Conservation (phyloP, 92 coral and sea anemone genomes). For the Virgularia gustaviana region DNA sequence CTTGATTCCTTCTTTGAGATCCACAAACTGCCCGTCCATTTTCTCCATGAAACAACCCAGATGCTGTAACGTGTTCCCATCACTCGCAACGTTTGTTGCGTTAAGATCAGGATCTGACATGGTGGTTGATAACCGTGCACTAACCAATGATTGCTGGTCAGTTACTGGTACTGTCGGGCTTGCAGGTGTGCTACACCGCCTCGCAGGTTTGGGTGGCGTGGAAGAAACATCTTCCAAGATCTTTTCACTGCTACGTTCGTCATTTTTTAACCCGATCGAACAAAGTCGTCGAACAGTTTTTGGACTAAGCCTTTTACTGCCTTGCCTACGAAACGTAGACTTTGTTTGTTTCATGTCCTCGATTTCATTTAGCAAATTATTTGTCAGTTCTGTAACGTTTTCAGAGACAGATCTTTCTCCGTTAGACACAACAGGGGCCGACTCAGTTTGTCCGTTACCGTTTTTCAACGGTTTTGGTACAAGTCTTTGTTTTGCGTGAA, state of each 20-base stretch:
- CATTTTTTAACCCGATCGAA: constrained; percentile 46
- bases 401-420: neutral
- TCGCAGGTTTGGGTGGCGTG: constrained; percentile 54
- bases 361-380: constrained; percentile 32
- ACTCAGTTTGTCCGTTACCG: neutral
- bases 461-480: constrained; percentile 36
- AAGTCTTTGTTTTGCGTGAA: constrained; percentile 45
- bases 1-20: constrained; percentile 86
- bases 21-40: constrained; percentile 86
- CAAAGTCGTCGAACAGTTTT: constrained; percentile 85
- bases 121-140: constrained; percentile 41
- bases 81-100: neutral
- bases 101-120: constrained; percentile 31
- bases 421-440: neutral
- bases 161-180: constrained; percentile 56
- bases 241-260: constrained; percentile 24
- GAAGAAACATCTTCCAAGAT: constrained; percentile 26
- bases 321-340: constrained; percentile 30
- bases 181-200: constrained; percentile 40
- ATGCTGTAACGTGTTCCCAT: constrained; percentile 53
- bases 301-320: constrained; percentile 67
- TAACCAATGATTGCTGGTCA: constrained; percentile 57
- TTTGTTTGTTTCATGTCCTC: constrained; percentile 62
- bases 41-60: constrained; percentile 81
- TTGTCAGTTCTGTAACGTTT: constrained; percentile 19